Conservation (phyloP, 2,113 vertebrate species). For the human region DNA sequence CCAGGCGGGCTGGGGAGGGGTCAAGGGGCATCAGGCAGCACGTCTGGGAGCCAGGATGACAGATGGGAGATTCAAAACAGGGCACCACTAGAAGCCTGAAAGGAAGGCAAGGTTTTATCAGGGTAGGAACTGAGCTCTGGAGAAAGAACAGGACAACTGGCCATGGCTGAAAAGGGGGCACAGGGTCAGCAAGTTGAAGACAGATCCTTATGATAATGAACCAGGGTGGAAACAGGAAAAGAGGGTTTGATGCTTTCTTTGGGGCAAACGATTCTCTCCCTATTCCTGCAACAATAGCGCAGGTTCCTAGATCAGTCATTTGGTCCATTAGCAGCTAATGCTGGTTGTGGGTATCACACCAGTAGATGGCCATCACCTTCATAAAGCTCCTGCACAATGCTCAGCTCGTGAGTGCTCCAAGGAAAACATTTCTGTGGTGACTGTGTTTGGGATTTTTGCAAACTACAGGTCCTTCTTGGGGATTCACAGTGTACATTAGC, state of each 20-base stretch:
- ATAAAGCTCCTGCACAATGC: background rate
- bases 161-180: background rate
- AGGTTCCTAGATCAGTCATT: background rate
- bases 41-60: background rate
- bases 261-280: background rate
- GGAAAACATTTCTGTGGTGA: conserved; percentile 1
- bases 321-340: background rate
- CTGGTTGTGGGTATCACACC: background rate
- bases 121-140: background rate
- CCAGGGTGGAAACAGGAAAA: background rate
- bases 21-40: conserved; percentile 40
- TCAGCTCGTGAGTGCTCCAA: background rate
- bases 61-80: conserved; percentile 48
- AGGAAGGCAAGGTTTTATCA: conserved; percentile 29
- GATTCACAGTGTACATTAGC: background rate
- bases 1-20: background rate
- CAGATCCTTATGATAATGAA: background rate
- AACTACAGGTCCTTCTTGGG: conserved; percentile 5
- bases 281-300: background rate
- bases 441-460: conserved; percentile 25
- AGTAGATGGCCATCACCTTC: background rate
- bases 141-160: background rate
- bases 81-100: background rate
- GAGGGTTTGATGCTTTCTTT: background rate
- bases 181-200: background rate